These are phyloP conservation scores for Temnopleurus reevesii DNA, from an alignment of 53 echinoderm and acorn worm species.

Conservation along the genomic window DNA sequence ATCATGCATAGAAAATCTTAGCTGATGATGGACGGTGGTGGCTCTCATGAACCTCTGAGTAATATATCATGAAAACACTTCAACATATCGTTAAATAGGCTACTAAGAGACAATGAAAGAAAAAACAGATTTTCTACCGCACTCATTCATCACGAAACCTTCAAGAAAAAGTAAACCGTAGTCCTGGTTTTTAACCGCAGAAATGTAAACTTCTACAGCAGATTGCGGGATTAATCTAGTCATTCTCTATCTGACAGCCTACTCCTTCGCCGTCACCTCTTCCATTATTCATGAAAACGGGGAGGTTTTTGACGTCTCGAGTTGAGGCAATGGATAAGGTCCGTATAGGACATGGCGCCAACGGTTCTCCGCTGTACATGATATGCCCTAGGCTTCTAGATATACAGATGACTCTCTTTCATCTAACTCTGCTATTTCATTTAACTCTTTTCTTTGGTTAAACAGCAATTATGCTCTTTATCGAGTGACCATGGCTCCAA, in stretches of 20 bases:
- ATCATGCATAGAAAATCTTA: no score
- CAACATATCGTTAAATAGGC: no score
- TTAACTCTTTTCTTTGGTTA: not conserved
- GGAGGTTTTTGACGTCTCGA: conserved; percentile 27
- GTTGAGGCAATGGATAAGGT: conserved; percentile 35
- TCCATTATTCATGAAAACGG: conserved; percentile 34
- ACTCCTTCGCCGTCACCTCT: not conserved
- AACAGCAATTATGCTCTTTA: not conserved
- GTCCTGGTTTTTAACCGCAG: not conserved
- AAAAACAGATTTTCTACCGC: no score
- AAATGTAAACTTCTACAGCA: conserved; percentile 11
- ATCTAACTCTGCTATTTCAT: not conserved
- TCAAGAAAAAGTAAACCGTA: not conserved
- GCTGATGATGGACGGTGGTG: no score
- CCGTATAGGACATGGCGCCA: conserved; percentile 27
- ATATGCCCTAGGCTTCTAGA: conserved; percentile 6
- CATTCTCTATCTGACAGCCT: not conserved
- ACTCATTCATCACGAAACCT: no score
- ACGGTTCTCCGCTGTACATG: not conserved
- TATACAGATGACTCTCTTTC: conserved; percentile 5
- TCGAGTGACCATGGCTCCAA: not conserved
- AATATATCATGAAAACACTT: no score
- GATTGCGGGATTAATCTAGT: conserved; percentile 8
- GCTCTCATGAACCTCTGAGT: no score
- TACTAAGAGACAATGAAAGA: no score